phyloP scores from a whole-genome alignment of 2,113 vertebrate genomes.

The Asarcornis scutulata region DNA sequence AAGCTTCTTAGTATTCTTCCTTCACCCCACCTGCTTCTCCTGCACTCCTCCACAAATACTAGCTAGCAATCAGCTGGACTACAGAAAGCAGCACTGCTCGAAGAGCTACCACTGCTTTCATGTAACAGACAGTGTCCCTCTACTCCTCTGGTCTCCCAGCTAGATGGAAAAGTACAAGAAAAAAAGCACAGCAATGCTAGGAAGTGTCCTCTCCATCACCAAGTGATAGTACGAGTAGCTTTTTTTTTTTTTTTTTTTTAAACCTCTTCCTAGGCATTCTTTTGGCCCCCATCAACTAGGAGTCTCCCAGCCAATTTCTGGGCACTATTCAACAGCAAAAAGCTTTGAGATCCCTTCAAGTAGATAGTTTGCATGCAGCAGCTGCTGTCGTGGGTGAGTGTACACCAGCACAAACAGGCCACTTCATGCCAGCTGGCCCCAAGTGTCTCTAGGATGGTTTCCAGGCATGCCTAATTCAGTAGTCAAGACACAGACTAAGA shows the following conservation, averaged over 20 bases:
- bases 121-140: background rate
- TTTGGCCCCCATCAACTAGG: background rate
- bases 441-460: background rate
- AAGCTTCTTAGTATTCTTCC: background rate
- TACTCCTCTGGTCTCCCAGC: background rate
- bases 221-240: background rate
- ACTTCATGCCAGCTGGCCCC: constrained; percentile 41
- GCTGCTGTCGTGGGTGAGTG: background rate
- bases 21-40: background rate
- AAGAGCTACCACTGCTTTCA: background rate
- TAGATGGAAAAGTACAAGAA: background rate
- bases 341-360: constrained; percentile 11
- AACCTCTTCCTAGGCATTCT: background rate
- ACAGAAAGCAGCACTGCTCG: background rate
- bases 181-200: constrained; percentile 12
- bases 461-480: constrained; percentile 1
- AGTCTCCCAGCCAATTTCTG: constrained; percentile 12
- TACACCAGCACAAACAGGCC: constrained; percentile 25
- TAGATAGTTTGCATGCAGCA: constrained; percentile 8
- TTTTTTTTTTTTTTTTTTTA: background rate
- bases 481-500: constrained; percentile 43
- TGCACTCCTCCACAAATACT: background rate
- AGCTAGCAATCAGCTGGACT: background rate
- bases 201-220: background rate
- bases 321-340: constrained; percentile 9